Base-by-base conservation (phyloP, 2,113 vertebrate species). In the Rhea americana region DNA sequence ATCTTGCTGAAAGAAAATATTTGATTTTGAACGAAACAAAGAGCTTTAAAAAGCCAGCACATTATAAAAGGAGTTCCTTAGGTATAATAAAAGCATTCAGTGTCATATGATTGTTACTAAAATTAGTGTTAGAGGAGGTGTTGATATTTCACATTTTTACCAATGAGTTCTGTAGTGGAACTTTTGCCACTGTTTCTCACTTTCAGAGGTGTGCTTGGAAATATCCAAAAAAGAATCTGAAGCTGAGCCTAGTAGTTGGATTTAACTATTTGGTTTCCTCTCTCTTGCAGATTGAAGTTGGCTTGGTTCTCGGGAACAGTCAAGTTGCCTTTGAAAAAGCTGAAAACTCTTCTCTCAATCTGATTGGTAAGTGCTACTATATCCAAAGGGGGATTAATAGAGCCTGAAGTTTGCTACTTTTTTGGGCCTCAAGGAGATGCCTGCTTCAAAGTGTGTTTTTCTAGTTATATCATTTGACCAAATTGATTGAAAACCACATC, bases 311-410 rank as follows among this genome's bases (percentile, higher is more conserved):
- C 91, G 98, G 98, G 68, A 99, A 99, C 97, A 99, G 99, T 94
- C 99, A 99, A 93, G 98, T 99, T 97, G 97, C 99, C 82, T 99
- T 99, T 97, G 99, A 99, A 95, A 99, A 99, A 96, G 97, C 98
- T 7, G 99, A 99, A 91, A 99, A 90, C 93, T 99, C 99, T 5
- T 98, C 99, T 25, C 94, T 99, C 32, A 98, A 98, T 76, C 98
- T 99, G 78, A 97, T 98, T 3, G 99, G 99, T 99, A 96, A 98
- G 99, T 98, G 66, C 77, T 51, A 6, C 15, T 73, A n/a, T 73
- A 43, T 70, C 94, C 74, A 14, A 3, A 48, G 65, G 30, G 28
- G 55, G 25, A 61, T 4, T 7, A 50, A 24, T 8, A 1, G 4
- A 18, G 25, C 32, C 32, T 45, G 73, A 24, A 5, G 6, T 41